Conservation (phyloP, 1,140 invertebrate genomes). For the Ridgeia piscesae region DNA sequence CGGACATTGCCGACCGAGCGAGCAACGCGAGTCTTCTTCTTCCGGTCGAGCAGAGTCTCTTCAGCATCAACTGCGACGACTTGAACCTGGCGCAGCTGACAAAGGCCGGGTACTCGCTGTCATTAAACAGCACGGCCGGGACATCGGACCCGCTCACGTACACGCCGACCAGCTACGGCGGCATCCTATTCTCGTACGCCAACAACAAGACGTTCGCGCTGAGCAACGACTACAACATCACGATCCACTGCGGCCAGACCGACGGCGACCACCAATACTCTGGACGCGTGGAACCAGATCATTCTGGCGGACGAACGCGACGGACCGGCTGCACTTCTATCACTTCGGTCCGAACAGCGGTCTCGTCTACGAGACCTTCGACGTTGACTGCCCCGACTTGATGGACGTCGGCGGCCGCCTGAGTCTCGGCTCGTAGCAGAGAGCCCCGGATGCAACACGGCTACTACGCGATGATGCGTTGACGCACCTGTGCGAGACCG, state of each 20-base stretch:
- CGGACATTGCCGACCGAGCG: conserved; percentile 16
- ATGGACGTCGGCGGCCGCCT: conserved; percentile 31
- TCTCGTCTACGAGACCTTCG: conserved; percentile 31
- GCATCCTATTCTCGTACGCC: conserved; percentile 36
- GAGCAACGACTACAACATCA: conserved; percentile 30
- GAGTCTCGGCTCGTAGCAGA: conserved; percentile 35
- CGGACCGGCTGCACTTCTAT: conserved; percentile 31
- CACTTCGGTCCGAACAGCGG: conserved; percentile 30
- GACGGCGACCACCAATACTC: conserved; percentile 18
- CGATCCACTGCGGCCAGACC: conserved; percentile 32
- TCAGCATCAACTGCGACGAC: conserved; percentile 2
- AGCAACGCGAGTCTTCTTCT: too few relatives aligned
- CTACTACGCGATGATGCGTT: conserved; percentile 32
- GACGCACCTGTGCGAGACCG: conserved; percentile 28
- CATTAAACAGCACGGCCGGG: conserved; percentile 36
- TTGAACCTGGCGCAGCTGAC: not conserved
- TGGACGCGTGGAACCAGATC: conserved; percentile 39
- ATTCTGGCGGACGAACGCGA: conserved; percentile 30
- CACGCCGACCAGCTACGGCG: conserved; percentile 30
- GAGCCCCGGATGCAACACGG: conserved; percentile 29
- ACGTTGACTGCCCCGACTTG: conserved; percentile 28
- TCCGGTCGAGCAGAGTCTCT: conserved; percentile 15
- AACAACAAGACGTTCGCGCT: conserved; percentile 34
- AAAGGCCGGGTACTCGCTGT: conserved; percentile 31
- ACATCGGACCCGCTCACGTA: conserved; percentile 26